Conservation (phyloP, 2,888 invertebrate genomes). For the Tribolium freemani region DNA sequence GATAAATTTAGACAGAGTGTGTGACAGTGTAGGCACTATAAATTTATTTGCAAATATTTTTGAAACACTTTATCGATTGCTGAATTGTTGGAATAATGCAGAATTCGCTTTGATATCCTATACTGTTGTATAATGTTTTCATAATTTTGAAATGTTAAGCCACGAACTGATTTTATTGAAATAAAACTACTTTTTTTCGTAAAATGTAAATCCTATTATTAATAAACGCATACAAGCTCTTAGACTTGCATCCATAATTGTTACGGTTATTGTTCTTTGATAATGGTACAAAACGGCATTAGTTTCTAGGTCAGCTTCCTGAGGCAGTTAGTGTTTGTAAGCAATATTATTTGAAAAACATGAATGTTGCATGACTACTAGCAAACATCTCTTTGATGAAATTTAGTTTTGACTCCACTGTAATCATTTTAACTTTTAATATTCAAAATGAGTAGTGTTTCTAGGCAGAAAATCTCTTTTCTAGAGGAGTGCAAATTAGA, state of each 20-base stretch:
- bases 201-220: no score
- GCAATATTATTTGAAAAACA: neutral
- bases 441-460: neutral
- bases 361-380: neutral
- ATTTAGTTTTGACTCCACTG: neutral
- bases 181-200: no score
- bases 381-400: neutral
- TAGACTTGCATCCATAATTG: neutral
- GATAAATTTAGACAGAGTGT: neutral
- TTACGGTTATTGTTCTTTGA: neutral
- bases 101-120: neutral
- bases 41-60: neutral
- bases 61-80: neutral
- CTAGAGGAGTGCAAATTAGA: neutral
- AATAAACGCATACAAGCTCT: no score
- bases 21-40: neutral
- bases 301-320: neutral
- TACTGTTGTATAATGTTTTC: no score
- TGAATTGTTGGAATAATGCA: neutral
- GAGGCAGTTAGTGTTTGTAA: neutral
- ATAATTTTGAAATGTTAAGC: no score
- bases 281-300: neutral
- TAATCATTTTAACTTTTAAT: neutral
- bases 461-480: no score
- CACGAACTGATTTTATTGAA: no score